phyloP scores from a whole-genome alignment of 37 sponge, comb jelly and placozoan species.

The Cladorhizidae sp. region DNA sequence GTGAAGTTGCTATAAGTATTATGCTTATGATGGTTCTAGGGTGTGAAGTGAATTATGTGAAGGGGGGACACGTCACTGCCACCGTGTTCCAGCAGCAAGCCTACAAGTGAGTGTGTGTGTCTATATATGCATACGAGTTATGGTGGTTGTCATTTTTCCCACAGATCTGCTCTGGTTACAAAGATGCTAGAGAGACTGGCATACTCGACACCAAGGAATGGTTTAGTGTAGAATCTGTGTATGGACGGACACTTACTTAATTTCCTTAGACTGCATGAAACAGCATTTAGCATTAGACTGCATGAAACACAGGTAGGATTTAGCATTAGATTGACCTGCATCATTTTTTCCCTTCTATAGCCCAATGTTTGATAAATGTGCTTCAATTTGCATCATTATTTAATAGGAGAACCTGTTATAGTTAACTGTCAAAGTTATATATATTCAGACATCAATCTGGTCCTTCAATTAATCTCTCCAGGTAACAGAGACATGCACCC shows the following conservation, averaged over 20 bases:
- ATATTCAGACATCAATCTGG: no score
- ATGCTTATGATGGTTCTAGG: conserved; percentile 31
- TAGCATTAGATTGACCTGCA: no score
- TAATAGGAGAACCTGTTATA: not conserved
- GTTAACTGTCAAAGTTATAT: no score
- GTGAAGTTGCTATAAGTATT: conserved; percentile 9
- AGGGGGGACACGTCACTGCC: conserved; percentile 81
- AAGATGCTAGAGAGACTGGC: not conserved
- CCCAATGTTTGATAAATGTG: not conserved
- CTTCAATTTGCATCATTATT: not conserved
- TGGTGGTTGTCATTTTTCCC: not conserved
- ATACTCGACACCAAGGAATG: no score
- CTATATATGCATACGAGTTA: no score
- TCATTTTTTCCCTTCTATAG: no score
- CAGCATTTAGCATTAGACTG: no score
- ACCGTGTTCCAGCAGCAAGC: conserved; percentile 33
- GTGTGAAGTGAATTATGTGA: conserved; percentile 69
- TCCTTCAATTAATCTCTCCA: no score
- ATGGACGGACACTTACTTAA: no score
- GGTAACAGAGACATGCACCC: no score
- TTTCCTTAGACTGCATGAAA: not conserved
- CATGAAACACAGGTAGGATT: no score
- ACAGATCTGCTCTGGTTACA: not conserved
- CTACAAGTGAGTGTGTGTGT: not conserved
- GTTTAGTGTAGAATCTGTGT: no score